Percentiles rank a stretch among this genome's conserved stretches.
Evolutionary conservation across 2,113 vertebrate species (phyloP).

Genomic region (Leuciscus idus): DNA sequence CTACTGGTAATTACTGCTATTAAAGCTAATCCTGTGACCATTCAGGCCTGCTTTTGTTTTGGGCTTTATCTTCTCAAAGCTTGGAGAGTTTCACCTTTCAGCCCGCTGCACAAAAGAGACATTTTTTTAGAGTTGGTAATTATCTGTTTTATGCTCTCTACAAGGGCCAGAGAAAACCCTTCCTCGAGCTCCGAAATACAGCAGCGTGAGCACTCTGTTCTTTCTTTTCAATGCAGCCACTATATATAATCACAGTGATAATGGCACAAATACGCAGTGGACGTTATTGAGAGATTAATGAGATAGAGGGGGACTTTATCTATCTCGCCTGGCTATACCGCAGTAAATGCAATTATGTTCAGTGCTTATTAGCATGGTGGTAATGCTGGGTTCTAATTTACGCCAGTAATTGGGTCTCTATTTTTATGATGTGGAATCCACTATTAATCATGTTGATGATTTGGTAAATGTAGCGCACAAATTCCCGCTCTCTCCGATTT

Average conservation of each 20-base stretch:
- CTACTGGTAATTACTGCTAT: slow-evolving; percentile 78
- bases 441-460: slow-evolving; percentile 80
- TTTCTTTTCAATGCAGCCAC: slow-evolving; percentile 45
- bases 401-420: slow-evolving; percentile 76
- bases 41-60: slow-evolving; percentile 80
- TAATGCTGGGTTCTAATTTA: slow-evolving; percentile 76
- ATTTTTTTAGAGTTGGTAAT: slow-evolving; percentile 73
- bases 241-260: slow-evolving; percentile 66
- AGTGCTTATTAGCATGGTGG: slow-evolving; percentile 78
- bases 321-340: slow-evolving; percentile 78
- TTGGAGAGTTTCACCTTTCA: slow-evolving; percentile 80
- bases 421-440: slow-evolving; percentile 78
- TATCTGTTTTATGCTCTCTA: slow-evolving; percentile 78
- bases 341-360: slow-evolving; percentile 80
- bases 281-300: slow-evolving; percentile 80
- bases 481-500: slow-evolving; percentile 74
- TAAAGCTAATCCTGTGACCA: slow-evolving; percentile 77
- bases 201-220: slow-evolving; percentile 18
- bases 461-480: slow-evolving; percentile 76
- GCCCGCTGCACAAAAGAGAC: slow-evolving; percentile 73
- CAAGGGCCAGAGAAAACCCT: slow-evolving; percentile 65
- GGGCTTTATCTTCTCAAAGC: slow-evolving; percentile 79
- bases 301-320: slow-evolving; percentile 78
- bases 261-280: slow-evolving; percentile 66
- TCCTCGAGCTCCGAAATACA: slow-evolving; percentile 45